Conservation (phyloP, 2,888 invertebrate species). For the Palloptera scutellata region DNA sequence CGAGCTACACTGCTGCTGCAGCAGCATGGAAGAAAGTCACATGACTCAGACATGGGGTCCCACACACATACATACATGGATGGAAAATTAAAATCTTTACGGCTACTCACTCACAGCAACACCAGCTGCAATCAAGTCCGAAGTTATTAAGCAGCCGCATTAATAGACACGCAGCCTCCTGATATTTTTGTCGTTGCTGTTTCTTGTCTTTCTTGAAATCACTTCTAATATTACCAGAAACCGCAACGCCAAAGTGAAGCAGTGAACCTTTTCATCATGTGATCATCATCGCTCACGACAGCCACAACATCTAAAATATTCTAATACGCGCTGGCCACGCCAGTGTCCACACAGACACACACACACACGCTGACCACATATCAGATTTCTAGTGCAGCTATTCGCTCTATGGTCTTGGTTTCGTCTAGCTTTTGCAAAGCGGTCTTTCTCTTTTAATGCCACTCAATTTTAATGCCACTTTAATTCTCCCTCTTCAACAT, state of each 20-base stretch:
- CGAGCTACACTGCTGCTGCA: background rate
- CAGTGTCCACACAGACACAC: slow-evolving; percentile 2
- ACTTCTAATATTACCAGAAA: slow-evolving; percentile 12
- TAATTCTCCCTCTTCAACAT: background rate
- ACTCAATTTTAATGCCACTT: background rate
- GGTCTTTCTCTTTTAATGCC: slow-evolving; percentile 5
- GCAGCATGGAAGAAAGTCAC: slow-evolving; percentile 13
- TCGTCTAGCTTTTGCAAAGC: background rate
- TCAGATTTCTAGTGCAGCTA: slow-evolving; percentile 18
- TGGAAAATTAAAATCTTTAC: no score
- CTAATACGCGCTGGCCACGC: slow-evolving; percentile 18
- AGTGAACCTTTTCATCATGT: slow-evolving; percentile 5
- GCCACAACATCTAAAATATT: slow-evolving; percentile 33
- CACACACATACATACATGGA: background rate
- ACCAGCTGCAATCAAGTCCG: slow-evolving; percentile 41
- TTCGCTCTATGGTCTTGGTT: background rate
- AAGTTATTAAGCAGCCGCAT: slow-evolving; percentile 53
- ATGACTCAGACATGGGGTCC: background rate
- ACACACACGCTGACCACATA: slow-evolving; percentile 22
- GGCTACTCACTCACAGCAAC: slow-evolving; percentile 1
- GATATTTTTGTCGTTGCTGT: no score
- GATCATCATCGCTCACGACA: background rate
- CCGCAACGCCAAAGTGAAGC: slow-evolving; percentile 6
- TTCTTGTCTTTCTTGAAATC: background rate
- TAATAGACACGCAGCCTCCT: slow-evolving; percentile 50